Conservation (phyloP, 2,797 vertebrate genomes). For the Microctenopoma lineatum region DNA sequence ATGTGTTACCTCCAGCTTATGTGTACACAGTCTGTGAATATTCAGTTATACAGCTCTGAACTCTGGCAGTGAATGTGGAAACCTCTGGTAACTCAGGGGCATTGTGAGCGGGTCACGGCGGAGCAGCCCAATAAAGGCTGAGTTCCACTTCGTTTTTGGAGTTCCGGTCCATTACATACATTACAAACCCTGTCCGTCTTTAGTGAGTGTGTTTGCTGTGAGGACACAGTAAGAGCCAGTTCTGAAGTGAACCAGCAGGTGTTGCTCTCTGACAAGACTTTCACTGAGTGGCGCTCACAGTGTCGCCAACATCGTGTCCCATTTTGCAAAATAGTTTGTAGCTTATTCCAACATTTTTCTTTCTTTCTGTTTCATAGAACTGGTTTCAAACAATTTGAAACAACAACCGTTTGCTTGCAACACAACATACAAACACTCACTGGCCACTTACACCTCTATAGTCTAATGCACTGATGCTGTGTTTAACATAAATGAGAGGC, state of each 20-base stretch:
- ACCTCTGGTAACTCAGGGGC: slow-evolving; percentile 60
- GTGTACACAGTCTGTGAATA: not conserved
- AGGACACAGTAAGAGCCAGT: not conserved
- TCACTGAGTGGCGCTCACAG: not conserved
- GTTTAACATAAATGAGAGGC: too few species aligned
- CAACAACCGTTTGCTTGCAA: too few species aligned
- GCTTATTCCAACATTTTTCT: too few species aligned
- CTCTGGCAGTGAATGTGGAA: slow-evolving; percentile 60
- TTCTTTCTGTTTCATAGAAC: too few species aligned
- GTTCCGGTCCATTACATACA: too few species aligned
- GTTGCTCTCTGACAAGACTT: slow-evolving; percentile 21
- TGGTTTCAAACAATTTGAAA: too few species aligned
- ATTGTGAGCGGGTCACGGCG: slow-evolving; percentile 16
- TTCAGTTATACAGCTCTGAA: not conserved
- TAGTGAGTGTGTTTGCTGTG: not conserved
- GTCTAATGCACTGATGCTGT: too few species aligned
- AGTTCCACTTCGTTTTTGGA: too few species aligned
- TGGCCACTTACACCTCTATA: too few species aligned
- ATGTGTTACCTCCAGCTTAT: too few species aligned
- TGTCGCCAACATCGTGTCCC: not conserved
- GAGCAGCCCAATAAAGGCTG: slow-evolving; percentile 37
- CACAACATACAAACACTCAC: too few species aligned
- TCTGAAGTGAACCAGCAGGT: slow-evolving; percentile 32
- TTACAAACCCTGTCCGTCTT: not conserved
- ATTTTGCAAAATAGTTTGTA: not conserved